Percentiles rank a stretch among this genome's conserved stretches.
These are phyloP conservation scores for Xiphophorus birchmanni DNA, from an alignment of 2,797 vertebrate genomes.

Conservation along the genomic window DNA sequence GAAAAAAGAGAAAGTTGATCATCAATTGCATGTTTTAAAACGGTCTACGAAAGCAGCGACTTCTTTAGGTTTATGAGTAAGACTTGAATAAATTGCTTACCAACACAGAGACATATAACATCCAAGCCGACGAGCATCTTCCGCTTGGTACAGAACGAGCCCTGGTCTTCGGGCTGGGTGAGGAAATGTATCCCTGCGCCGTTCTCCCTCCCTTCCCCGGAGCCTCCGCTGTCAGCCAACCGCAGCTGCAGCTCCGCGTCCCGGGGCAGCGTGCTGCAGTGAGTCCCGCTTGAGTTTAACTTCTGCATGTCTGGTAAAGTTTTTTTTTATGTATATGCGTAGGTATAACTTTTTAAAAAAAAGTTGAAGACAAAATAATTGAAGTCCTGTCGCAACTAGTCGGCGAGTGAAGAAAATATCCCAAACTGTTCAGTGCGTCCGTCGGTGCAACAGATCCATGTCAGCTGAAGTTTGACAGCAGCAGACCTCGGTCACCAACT, in stretches of 20 bases:
- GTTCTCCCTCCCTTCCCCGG: constrained; percentile 78
- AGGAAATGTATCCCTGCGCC: constrained; percentile 74
- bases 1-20: not conserved
- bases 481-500: constrained; percentile 28
- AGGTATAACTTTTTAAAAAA: not conserved
- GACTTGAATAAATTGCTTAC: constrained; percentile 46
- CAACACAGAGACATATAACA: constrained; percentile 80
- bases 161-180: constrained; percentile 51
- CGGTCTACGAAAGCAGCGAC: not conserved
- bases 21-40: too few species aligned
- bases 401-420: constrained; percentile 1
- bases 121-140: constrained; percentile 83
- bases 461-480: constrained; percentile 68
- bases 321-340: not conserved
- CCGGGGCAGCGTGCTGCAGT: constrained; percentile 69
- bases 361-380: constrained; percentile 1
- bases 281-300: constrained; percentile 65
- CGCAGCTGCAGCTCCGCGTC: constrained; percentile 81
- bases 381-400: not conserved
- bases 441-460: constrained; percentile 65
- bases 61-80: not conserved
- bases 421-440: constrained; percentile 55
- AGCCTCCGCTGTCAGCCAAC: constrained; percentile 69
- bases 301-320: constrained; percentile 71
- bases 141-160: constrained; percentile 73